Conservation (phyloP, 1,140 invertebrate species). For the Papilio dardanus region DNA sequence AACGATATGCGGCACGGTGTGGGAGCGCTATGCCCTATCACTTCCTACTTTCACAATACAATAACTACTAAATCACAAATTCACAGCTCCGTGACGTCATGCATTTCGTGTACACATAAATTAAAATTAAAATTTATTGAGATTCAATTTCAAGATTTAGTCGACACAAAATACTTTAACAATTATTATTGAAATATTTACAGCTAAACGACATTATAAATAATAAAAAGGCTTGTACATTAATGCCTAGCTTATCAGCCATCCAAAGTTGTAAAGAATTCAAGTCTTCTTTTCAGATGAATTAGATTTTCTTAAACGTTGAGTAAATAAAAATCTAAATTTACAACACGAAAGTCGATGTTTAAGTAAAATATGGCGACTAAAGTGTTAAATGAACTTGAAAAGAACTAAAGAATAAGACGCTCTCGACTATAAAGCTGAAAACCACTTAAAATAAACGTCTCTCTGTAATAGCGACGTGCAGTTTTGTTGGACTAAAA, state of each 20-base stretch:
- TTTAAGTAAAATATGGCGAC: not conserved
- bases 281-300: not conserved
- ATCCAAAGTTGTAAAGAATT: not conserved
- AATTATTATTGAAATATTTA: not conserved
- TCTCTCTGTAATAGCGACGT: slow-evolving; percentile 21
- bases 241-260: not conserved
- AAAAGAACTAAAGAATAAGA: slow-evolving; percentile 22
- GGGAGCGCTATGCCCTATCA: slow-evolving; percentile 79
- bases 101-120: slow-evolving; percentile 8
- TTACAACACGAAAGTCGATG: slow-evolving; percentile 12
- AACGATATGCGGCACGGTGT: slow-evolving; percentile 65
- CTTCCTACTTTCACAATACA: slow-evolving; percentile 79
- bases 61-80: slow-evolving; percentile 73
- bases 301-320: not conserved
- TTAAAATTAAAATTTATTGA: not conserved
- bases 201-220: too few species aligned
- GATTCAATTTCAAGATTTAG: not conserved
- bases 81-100: slow-evolving; percentile 50
- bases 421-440: slow-evolving; percentile 22
- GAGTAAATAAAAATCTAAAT: slow-evolving; percentile 2
- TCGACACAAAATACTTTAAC: not conserved
- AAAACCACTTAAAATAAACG: slow-evolving; percentile 32
- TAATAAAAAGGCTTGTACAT: not conserved
- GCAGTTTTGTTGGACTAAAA: slow-evolving; percentile 29
- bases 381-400: slow-evolving; percentile 6